Base-by-base conservation (phyloP, 2,797 vertebrate genomes). In the Geranospiza caerulescens region DNA sequence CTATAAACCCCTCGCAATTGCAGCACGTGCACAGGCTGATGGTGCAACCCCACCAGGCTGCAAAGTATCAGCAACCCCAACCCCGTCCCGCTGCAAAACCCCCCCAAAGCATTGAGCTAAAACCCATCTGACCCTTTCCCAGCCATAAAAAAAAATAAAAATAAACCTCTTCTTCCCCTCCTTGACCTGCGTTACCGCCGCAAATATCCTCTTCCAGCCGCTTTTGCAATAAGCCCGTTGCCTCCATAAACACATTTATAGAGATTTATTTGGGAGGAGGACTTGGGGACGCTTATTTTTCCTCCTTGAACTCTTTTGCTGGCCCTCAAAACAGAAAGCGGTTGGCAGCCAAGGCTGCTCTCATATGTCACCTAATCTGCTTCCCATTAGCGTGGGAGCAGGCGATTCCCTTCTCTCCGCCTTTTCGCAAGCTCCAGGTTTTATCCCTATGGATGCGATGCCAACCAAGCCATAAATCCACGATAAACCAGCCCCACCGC, bases 1-100 rank as follows among this genome's bases (percentile, higher is more conserved):
- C 36, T 21, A 2, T 1, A 34, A 73, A 29, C 50, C 60, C 25
- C 19, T 19, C 3, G 6, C 48, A 14, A 33, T 1, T 22, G 1
- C 70, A 16, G 33, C 40, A 11, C 2, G 0, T 3, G 29, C 50
- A 23, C 40, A 13, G 29, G 23, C 16, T 4, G 36, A 44, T 8
- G 80, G 23, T 4, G 9, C 38, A 38, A 25, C 44, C 31, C 33
- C 17, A 1, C 21, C 18, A 20, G 31, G n/a, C 26, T 47, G 40
- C 34, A 5, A 36, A 36, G 58, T 4, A 36, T 63, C 20, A 5
- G 52, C 25, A 47, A 23, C 23, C 33, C 31, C 63, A 33, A 13
- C 9, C 31, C 42, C 9, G 0, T 10, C 47, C 25, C 4, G 0
- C 42, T 13, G 36, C 50, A 33, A 75, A 23, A 0, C 4, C 20